These are phyloP conservation scores for Campoplex capitator DNA, from an alignment of 2,888 invertebrate species.

Conservation along the genomic window DNA sequence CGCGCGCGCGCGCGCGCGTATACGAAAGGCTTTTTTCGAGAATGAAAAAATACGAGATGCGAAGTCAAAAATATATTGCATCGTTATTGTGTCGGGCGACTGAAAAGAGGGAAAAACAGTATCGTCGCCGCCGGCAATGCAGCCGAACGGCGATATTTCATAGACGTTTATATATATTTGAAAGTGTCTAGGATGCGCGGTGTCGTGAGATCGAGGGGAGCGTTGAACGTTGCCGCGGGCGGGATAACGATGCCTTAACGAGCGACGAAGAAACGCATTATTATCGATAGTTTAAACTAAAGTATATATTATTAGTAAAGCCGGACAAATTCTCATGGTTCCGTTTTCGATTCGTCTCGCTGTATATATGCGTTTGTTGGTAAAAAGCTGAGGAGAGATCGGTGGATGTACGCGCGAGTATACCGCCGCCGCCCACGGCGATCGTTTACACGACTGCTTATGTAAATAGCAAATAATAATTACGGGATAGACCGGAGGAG, in stretches of 20 bases:
- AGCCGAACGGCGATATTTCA: slow-evolving; percentile 31
- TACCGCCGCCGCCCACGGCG: slow-evolving; percentile 58
- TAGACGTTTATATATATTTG: slow-evolving; percentile 19
- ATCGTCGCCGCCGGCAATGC: neutral
- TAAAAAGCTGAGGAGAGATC: slow-evolving; percentile 15
- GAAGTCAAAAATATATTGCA: slow-evolving; percentile 27
- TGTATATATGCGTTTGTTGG: neutral
- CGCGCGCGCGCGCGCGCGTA: no score
- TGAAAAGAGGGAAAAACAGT: slow-evolving; percentile 11
- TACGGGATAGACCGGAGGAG: slow-evolving; percentile 47
- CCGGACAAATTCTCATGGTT: slow-evolving; percentile 15
- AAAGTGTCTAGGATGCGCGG: slow-evolving; percentile 5
- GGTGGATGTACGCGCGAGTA: slow-evolving; percentile 38
- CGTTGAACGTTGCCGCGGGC: slow-evolving; percentile 32
- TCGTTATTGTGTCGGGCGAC: slow-evolving; percentile 25
- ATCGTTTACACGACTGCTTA: slow-evolving; percentile 49
- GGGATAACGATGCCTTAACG: slow-evolving; percentile 64
- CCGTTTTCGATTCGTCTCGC: slow-evolving; percentile 21
- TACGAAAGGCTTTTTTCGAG: slow-evolving; percentile 16
- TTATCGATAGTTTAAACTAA: slow-evolving; percentile 49
- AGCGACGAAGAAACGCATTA: slow-evolving; percentile 56
- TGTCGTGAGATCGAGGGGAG: slow-evolving; percentile 51
- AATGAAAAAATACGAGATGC: neutral
- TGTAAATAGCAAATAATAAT: slow-evolving; percentile 62
- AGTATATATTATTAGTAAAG: neutral